Conservation (phyloP, 1,140 invertebrate genomes). For the Aphaenogaster floridana region DNA sequence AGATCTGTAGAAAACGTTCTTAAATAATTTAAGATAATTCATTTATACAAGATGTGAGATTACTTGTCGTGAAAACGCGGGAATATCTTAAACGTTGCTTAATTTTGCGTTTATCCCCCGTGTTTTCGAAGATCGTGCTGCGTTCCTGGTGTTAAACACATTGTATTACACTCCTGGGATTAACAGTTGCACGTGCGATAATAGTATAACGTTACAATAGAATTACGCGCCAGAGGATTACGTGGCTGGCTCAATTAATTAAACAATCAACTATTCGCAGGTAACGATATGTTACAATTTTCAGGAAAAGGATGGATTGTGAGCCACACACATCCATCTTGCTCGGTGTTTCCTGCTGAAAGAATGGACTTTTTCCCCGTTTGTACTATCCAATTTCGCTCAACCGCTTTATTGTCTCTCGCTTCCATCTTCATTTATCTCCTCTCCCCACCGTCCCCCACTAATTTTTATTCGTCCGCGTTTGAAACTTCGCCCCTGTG, state of each 20-base stretch:
- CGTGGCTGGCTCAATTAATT: constrained; percentile 47
- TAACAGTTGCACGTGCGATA: constrained; percentile 27
- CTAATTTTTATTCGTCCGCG: constrained; percentile 26
- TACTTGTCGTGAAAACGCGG: neutral
- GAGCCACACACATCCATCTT: constrained; percentile 36
- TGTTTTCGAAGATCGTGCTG: constrained; percentile 7
- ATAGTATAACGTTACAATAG: constrained; percentile 42
- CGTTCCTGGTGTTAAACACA: constrained; percentile 35
- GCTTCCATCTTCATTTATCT: constrained; percentile 58
- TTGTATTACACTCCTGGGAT: constrained; percentile 43
- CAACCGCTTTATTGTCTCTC: constrained; percentile 37
- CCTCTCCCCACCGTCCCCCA: neutral
- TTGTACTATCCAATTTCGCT: constrained; percentile 51
- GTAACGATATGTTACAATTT: constrained; percentile 43
- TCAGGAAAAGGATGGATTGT: constrained; percentile 2
- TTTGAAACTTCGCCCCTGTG: neutral
- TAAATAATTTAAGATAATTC: neutral
- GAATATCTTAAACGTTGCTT: neutral
- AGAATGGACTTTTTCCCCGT: constrained; percentile 30
- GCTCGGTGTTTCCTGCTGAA: neutral
- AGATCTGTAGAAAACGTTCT: neutral
- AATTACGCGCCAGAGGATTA: constrained; percentile 48
- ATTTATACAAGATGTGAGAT: neutral
- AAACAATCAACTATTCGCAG: constrained; percentile 31
- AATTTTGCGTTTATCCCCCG: neutral